Percentiles rank a stretch among this genome's conserved stretches.
These are phyloP conservation scores for Oncorhynchus keta DNA, from an alignment of 2,113 vertebrate genomes.

Conservation along the genomic window DNA sequence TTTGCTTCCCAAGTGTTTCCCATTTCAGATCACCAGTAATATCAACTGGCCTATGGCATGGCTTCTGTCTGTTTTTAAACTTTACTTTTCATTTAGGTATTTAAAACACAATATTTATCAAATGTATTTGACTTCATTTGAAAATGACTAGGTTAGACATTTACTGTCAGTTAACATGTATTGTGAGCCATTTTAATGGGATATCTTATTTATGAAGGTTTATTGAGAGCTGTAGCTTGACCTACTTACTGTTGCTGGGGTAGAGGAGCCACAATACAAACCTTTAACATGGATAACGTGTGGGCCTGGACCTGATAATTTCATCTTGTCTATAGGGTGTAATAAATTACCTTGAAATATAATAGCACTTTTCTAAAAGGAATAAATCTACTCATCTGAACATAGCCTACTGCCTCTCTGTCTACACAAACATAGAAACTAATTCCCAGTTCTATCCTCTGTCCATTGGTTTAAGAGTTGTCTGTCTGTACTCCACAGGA, in stretches of 20 bases:
- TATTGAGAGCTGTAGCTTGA: neutral
- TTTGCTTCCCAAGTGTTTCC: neutral
- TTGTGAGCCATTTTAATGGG: neutral
- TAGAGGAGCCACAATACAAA: neutral
- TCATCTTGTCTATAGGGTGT: neutral
- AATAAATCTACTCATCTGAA: neutral
- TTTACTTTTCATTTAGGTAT: neutral
- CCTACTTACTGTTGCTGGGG: neutral
- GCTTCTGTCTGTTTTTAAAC: neutral
- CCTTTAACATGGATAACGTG: neutral
- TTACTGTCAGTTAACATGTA: neutral
- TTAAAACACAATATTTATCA: no score
- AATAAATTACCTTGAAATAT: neutral
- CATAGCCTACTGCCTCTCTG: neutral
- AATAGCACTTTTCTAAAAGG: neutral
- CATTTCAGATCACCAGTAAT: neutral
- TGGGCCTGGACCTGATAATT: neutral
- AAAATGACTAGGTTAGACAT: neutral
- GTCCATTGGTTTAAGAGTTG: neutral
- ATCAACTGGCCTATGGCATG: conserved; percentile 12
- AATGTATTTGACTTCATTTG: neutral
- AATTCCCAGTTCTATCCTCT: neutral
- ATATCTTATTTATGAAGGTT: neutral
- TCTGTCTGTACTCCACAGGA: conserved; percentile 37
- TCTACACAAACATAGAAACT: neutral